A percentile compares a stretch with the other conserved stretches of the same genome.
These are phyloP conservation scores for Mactromeris polynyma DNA, from an alignment of 2,888 invertebrate species.

Conservation along the genomic window DNA sequence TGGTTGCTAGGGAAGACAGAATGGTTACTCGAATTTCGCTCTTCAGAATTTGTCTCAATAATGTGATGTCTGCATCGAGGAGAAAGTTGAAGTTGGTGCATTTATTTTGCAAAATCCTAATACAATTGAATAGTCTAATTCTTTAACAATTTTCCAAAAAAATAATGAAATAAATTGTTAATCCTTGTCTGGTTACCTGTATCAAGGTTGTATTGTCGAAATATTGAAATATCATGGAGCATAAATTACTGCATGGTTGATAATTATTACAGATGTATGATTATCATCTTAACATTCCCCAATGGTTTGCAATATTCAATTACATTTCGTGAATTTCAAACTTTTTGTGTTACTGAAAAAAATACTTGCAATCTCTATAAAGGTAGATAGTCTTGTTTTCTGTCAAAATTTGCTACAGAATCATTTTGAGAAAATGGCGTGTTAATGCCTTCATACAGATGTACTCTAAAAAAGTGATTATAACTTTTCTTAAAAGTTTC, in stretches of 20 bases:
- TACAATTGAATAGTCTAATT: background rate
- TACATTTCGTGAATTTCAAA: background rate
- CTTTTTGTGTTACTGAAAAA: background rate
- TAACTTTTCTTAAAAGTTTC: too few species aligned
- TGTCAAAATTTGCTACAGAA: too few species aligned
- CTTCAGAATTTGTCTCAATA: too few species aligned
- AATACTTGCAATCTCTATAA: background rate
- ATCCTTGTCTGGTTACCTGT: background rate
- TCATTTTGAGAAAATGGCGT: too few species aligned
- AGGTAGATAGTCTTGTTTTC: background rate
- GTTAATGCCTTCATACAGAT: too few species aligned
- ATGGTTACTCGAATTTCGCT: background rate
- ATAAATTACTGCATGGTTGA: background rate
- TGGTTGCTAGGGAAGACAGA: background rate
- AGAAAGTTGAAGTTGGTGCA: too few species aligned
- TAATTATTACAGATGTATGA: background rate
- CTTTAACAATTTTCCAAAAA: background rate
- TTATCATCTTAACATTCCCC: background rate
- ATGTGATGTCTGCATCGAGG: too few species aligned
- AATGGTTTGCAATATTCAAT: background rate
- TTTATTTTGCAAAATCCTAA: too few species aligned
- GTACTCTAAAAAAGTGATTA: too few species aligned
- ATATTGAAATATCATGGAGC: background rate
- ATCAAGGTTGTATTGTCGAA: background rate
- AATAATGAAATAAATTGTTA: background rate